Base-by-base conservation (phyloP, 2,797 vertebrate genomes). In the Acanthis flammea region DNA sequence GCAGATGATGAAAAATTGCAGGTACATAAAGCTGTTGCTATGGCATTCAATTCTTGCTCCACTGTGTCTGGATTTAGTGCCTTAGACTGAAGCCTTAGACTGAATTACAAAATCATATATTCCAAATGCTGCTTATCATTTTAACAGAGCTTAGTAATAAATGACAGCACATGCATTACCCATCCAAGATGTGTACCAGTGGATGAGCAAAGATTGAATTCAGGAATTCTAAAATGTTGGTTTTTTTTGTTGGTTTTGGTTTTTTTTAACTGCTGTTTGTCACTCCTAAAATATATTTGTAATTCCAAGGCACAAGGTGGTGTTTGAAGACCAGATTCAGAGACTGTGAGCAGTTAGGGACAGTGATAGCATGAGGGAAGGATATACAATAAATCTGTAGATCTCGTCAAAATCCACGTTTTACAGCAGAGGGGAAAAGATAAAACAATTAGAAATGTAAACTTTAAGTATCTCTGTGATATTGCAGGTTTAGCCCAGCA, bases 71-170 rank as follows among this genome's bases (percentile, higher is more conserved):
- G 60, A 95, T 95, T 96, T 96, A 95, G 80, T 90, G 72, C 67
- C 60, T 66, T 35, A 90, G 41, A 84, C 66, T 70, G 62, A 84
- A 88, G 60, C 77, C 55, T 72, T 70, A 88, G 39, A 73, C 73
- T 76, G 67, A 93, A 84, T 86, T 93, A 88, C 80, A 93, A 92
- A 94, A 93, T 92, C 86, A 85, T 94, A 57, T 92, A 93, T 95
- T 95, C 63, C 60, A 92, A 95, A 88, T 86, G 25, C 67, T 88
- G 77, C 86, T 94, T 93, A 90, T 92, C 83, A 81, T 90, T 96
- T 94, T 86, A 93, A 70, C 93, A 71, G 77, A 90, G 15, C 17
- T 66, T 57, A 53, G 88, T 48, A 90, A 84, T 81, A 93, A 90
- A 82, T 66, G 80, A 93, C 66, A 86, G 71, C 30, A 90, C 86